Base-by-base conservation (phyloP, 2,113 vertebrate species). In the Oreochromis niloticus region DNA sequence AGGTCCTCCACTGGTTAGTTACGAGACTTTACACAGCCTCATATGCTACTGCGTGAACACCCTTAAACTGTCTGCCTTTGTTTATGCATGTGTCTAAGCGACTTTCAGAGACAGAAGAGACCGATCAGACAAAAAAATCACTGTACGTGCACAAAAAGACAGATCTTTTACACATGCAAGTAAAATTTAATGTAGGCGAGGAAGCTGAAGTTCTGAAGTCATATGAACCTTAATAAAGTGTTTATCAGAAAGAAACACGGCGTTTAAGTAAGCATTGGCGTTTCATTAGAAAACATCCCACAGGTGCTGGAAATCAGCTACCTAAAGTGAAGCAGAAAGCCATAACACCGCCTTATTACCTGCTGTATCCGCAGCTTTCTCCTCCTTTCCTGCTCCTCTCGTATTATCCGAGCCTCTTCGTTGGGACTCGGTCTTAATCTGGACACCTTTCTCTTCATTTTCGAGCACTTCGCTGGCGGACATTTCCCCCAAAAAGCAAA, bases 281-380 rank as follows among this genome's bases (percentile, higher is more conserved):
- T 13, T 71, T 71, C n/a, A 43, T 2, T 22, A 9, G 12, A 24
- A 71, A 71, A 71, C n/a, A 43, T 24, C 36, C 68, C 68, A 46
- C 68, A 48, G 24, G 24, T 30, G 41, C 14, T 46, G 66, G 22
- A 75, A 48, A 27, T 75, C 68, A 30, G 41, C 41, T 41, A 75
- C 41, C 22, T 17, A 17, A 46, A 75, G 41, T 46, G 68, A 30
- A 75, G 41, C 68, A 48, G 6, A 30, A 39, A 66, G 61, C 32
- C 61, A n/a, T 12, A 24, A 48, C 24, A 30, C 43, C 4, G 9
- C 71, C 24, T 30, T 30, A 7, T 79, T 90, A 99, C 98, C 96
- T 99, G 98, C 41, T 98, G 97, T 41, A 99, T 93, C 79, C 98
- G 96, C 56, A 98, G 92, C 93, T 97, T 98, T 82, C 98, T 95